Conservation (phyloP, 2,113 vertebrate genomes). For the Neolamprologus kungweensis region DNA sequence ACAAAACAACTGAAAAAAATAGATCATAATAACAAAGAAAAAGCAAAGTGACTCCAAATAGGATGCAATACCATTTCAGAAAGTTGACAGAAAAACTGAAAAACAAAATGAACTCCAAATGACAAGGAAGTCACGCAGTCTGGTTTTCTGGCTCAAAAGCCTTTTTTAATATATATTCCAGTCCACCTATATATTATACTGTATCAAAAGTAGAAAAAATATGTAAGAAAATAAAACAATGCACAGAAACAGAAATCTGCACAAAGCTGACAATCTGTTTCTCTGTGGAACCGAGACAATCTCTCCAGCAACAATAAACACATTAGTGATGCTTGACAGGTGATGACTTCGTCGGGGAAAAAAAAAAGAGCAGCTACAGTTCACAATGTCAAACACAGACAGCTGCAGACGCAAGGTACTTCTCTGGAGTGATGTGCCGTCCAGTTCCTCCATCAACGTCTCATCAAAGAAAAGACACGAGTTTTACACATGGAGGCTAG, state of each 20-base stretch:
- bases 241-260: not conserved
- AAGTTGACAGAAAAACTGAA: not conserved
- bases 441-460: conserved; percentile 13
- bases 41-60: not conserved
- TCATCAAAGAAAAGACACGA: not conserved
- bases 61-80: not conserved
- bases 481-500: not conserved
- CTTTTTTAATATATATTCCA: not conserved
- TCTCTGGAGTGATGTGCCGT: conserved; percentile 1
- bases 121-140: not conserved
- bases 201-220: not conserved
- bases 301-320: conserved; percentile 40
- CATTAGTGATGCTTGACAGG: conserved; percentile 54
- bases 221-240: not conserved
- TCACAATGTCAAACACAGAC: conserved; percentile 47
- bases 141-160: not conserved
- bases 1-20: not conserved
- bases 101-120: not conserved
- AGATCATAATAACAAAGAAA: not conserved
- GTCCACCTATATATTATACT: not conserved
- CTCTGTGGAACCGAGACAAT: conserved; percentile 7
- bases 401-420: conserved; percentile 25
- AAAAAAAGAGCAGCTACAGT: not conserved
- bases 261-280: not conserved
- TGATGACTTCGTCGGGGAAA: conserved; percentile 31